phyloP scores from a whole-genome alignment of 1,140 invertebrate species.

The Pogonus chalceus region DNA sequence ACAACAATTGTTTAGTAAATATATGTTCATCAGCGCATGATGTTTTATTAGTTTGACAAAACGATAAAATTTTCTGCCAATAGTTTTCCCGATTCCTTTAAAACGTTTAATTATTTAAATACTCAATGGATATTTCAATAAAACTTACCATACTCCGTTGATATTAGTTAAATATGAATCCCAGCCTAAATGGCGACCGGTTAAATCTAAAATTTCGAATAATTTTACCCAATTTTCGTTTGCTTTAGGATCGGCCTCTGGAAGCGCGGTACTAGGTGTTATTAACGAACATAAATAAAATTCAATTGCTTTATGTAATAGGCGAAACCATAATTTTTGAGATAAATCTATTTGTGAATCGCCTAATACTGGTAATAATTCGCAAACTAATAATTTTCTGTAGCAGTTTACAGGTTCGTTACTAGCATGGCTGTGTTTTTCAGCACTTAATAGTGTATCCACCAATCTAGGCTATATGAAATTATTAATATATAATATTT shows the following conservation, averaged over 20 bases:
- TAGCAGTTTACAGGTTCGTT: constrained; percentile 58
- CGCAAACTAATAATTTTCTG: constrained; percentile 60
- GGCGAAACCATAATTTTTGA: constrained; percentile 52
- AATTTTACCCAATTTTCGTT: constrained; percentile 69
- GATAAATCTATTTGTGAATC: constrained; percentile 43
- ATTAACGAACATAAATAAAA: constrained; percentile 39
- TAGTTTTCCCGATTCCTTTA: constrained; percentile 51
- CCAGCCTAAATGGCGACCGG: constrained; percentile 71
- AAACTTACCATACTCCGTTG: constrained; percentile 31
- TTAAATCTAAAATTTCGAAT: constrained; percentile 61
- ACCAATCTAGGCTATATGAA: constrained; percentile 49
- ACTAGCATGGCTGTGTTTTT: constrained; percentile 56
- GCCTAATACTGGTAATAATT: constrained; percentile 61
- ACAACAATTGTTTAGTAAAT: constrained; percentile 49
- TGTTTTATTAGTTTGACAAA: constrained; percentile 25
- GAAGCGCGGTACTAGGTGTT: constrained; percentile 15
- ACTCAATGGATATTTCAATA: background rate
- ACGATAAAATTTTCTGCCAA: constrained; percentile 52
- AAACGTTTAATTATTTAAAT: background rate
- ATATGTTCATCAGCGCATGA: constrained; percentile 38
- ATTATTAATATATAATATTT: constrained; percentile 14
- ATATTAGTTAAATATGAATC: constrained; percentile 47
- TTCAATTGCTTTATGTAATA: constrained; percentile 49
- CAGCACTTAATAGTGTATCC: constrained; percentile 63
- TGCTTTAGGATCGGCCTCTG: constrained; percentile 54